Base-by-base conservation (phyloP, 2,797 vertebrate species). In the Sebastes kiyomatsui region DNA sequence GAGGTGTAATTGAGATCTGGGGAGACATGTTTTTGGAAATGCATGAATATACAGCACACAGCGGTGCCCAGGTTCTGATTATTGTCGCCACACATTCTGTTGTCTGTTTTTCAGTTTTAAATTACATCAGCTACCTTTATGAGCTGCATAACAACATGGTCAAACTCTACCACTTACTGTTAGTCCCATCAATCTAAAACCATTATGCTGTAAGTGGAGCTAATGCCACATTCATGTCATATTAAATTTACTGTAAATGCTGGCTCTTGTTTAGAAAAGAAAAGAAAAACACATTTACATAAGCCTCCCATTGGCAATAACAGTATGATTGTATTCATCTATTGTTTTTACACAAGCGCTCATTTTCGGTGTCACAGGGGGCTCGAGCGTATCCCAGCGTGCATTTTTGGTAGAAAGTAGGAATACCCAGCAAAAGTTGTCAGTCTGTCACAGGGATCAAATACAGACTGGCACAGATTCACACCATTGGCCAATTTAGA, bases 1-100 rank as follows among this genome's bases (percentile, higher is more conserved):
- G 58, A 75, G 60, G 30, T 60, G 75, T 76, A 75, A 77, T 73
- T 88, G 77, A 83, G 77, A 76, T 83, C 59, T 75, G 22, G 18
- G 23, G 16, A 66, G 78, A 42, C 27, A 71, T 42, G 22, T 27
- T 81, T 78, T 81, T 74, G 35, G 52, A 82, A 83, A 86, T 30
- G 25, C 46, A 60, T 73, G 42, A 72, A 85, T 81, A 76, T 62
- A 66, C 13, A 73, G 55, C 52, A 33, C 22, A 20, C 27, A 4
- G 65, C 1, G 14, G 30, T 33, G 6, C 20, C 32, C 38, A 58
- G 58, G 67, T 38, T 80, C 22, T 65, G 32, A 61, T 70, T 70
- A 69, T 67, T 76, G 46, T 23, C 13, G 74, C 27, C 56, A 28
- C 70, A 55, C 28, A n/a, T 22, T 5, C 32, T 60, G n/a, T 35